A percentile compares a stretch with the other conserved stretches of the same genome.
These are phyloP conservation scores for Corythoichthys intestinalis DNA, from an alignment of 2,113 vertebrate species.

Conservation along the genomic window DNA sequence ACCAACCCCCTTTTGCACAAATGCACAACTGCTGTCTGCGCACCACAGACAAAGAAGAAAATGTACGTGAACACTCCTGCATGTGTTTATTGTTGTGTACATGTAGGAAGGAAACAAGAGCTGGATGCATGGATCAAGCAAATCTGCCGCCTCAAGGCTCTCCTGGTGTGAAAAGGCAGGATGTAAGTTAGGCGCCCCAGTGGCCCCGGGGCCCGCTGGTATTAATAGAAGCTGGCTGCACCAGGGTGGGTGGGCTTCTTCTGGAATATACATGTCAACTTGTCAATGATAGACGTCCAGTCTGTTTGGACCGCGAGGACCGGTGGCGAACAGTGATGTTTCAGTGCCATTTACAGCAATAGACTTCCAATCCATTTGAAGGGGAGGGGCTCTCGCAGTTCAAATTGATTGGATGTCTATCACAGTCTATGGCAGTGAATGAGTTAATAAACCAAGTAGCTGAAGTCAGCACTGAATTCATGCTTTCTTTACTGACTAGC, in stretches of 20 bases:
- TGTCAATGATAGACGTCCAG: too few relatives aligned
- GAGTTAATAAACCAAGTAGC: too few relatives aligned
- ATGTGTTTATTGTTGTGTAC: conserved; percentile 21
- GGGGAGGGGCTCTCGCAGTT: too few relatives aligned
- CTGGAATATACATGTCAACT: conserved; percentile 4
- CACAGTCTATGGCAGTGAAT: too few relatives aligned
- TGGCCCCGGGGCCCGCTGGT: conserved; percentile 42
- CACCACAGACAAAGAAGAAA: not conserved
- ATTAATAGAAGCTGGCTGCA: conserved; percentile 43
- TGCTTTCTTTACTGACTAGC: too few relatives aligned
- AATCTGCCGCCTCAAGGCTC: conserved; percentile 21
- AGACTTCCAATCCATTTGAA: too few relatives aligned
- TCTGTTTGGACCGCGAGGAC: too few relatives aligned
- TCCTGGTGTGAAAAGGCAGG: conserved; percentile 62
- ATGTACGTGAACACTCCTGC: conserved; percentile 10
- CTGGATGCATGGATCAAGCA: conserved; percentile 45
- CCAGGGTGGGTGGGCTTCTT: conserved; percentile 31
- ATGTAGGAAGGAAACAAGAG: conserved; percentile 59
- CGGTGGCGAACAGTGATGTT: too few relatives aligned
- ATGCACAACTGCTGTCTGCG: conserved; percentile 25
- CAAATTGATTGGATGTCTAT: too few relatives aligned
- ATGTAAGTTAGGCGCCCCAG: conserved; percentile 56
- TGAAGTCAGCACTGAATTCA: too few relatives aligned
- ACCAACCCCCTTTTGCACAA: not conserved
- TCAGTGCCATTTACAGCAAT: too few relatives aligned